Base-by-base conservation (phyloP, 35 echinoderm and acorn worm species). In the Ptychodera flava region DNA sequence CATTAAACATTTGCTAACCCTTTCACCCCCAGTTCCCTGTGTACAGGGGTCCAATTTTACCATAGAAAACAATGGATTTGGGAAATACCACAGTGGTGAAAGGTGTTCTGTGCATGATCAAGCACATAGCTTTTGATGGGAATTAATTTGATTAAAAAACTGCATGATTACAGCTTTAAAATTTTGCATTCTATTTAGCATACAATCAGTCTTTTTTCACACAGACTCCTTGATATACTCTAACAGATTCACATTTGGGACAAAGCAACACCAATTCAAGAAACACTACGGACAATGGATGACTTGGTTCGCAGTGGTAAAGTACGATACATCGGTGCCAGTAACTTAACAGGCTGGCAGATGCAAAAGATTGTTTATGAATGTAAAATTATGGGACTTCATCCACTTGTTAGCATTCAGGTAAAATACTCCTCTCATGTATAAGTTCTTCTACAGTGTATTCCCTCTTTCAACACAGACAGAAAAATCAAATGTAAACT, bases 161-260 rank as follows among this genome's bases (percentile, higher is more conserved):
- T 22, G 45, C 45, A 22, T 22, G 22, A 12, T 64, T 64, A 12
- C 22, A 12, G 45, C 45, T 64, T 64, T 6, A 64, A 64, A n/a
- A n/a, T n/a, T n/a, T n/a, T 64, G 45, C 45, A 64, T 64, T 64
- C 45, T 12, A 64, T 22, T 64, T 64, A 22, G 45, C 45, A 12
- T 64, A 22, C 45, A 64, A 64, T 64, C 6, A 64, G 6, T 64
- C 6, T 22, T 64, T 64, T 12, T 22, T 64, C 22, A 64, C 6
- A 12, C 22, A 64, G 45, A 6, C 6, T 22, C 45, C 22, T 64
- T 64, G 45, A 12, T 6, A 64, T 64, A 12, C 0, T 83, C n/a
- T 83, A 30, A 34, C 82, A 95, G 93, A 91, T 95, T 36, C 93
- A 95, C 76, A 84, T 80, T 15, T 95, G 93, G 93, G 93, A 95